A percentile compares a stretch with the other conserved stretches of the same genome.
These are phyloP conservation scores for Etheostoma cragini DNA, from an alignment of 2,113 vertebrate species.

Conservation along the genomic window DNA sequence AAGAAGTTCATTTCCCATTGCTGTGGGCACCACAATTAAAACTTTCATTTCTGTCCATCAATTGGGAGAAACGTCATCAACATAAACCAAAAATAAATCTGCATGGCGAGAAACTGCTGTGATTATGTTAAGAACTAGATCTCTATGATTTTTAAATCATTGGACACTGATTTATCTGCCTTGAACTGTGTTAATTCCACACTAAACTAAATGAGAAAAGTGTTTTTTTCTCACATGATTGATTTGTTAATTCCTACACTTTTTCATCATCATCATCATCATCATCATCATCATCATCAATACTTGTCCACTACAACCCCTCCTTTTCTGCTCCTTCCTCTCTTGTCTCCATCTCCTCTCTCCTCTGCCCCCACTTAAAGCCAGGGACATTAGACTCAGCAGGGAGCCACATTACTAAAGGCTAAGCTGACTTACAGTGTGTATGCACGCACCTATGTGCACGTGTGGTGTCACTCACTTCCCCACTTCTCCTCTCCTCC, in stretches of 20 bases:
- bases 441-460: background rate
- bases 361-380: conserved; percentile 11
- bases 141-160: background rate
- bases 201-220: background rate
- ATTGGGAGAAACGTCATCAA: too few relatives aligned
- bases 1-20: too few relatives aligned
- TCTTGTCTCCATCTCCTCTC: background rate
- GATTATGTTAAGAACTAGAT: background rate
- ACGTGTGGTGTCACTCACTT: conserved; percentile 39
- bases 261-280: too few relatives aligned
- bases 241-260: background rate
- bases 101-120: too few relatives aligned
- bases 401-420: conserved; percentile 31
- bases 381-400: conserved; percentile 42
- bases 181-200: background rate
- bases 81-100: too few relatives aligned
- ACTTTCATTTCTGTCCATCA: too few relatives aligned
- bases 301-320: background rate
- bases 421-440: conserved; percentile 26
- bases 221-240: background rate
- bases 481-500: conserved; percentile 14
- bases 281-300: background rate
- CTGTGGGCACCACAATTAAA: too few relatives aligned
- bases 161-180: background rate
- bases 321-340: background rate